Conservation (phyloP, 1,140 invertebrate species). For the Manduca sexta region DNA sequence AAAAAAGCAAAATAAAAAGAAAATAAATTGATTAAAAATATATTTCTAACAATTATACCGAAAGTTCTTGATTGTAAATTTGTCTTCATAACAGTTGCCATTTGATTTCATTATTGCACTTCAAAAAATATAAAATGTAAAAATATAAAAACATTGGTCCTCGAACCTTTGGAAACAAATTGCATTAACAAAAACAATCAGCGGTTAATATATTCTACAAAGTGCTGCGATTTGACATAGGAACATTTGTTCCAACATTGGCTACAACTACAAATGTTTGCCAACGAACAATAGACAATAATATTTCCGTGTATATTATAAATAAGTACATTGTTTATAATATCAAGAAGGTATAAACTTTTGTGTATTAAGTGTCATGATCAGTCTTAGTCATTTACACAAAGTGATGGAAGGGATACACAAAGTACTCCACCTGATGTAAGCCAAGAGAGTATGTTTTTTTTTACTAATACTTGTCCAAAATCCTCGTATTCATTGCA, state of each 20-base stretch:
- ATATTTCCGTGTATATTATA: slow-evolving; percentile 4
- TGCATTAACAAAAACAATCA: background rate
- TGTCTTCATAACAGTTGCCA: background rate
- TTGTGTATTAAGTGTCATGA: slow-evolving; percentile 35
- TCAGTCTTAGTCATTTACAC: slow-evolving; percentile 50
- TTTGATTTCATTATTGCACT: background rate
- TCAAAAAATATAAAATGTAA: slow-evolving; percentile 1
- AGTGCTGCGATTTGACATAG: background rate
- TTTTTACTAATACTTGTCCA: no score
- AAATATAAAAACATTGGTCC: slow-evolving; percentile 8
- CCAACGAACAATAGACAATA: no score
- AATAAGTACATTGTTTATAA: slow-evolving; percentile 41
- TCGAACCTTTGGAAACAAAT: slow-evolving; percentile 9
- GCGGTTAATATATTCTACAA: background rate
- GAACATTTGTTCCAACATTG: background rate
- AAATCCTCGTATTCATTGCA: no score
- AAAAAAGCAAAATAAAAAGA: no score
- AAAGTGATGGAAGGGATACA: no score
- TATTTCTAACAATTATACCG: no score
- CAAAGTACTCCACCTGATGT: no score
- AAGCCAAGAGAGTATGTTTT: no score
- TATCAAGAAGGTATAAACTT: slow-evolving; percentile 31
- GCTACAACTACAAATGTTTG: no score
- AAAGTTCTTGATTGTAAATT: no score
- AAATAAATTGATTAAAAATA: background rate